These are phyloP conservation scores for Drosophila leonis DNA, from an alignment of 2,888 invertebrate genomes.

Conservation along the genomic window DNA sequence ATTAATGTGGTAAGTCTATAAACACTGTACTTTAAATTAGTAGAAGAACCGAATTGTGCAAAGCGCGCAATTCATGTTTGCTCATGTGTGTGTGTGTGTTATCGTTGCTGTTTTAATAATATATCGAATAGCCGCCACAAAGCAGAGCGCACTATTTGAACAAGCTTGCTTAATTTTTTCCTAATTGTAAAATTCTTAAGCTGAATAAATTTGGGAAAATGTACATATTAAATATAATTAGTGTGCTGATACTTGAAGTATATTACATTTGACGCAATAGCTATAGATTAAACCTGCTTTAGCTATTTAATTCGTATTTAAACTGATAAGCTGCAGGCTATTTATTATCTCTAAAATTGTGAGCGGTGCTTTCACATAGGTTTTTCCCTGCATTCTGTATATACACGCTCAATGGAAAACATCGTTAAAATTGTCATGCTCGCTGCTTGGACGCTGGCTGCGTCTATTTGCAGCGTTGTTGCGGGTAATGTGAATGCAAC, in stretches of 20 bases:
- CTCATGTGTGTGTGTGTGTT: not conserved
- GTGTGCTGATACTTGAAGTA: not conserved
- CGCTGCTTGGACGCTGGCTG: constrained; percentile 26
- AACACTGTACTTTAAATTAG: too few relatives aligned
- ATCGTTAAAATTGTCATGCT: constrained; percentile 29
- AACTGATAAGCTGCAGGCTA: constrained; percentile 3
- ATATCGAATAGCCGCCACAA: constrained; percentile 10
- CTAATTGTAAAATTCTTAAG: not conserved
- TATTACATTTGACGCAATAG: not conserved
- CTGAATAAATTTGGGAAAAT: too few relatives aligned
- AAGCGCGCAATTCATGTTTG: not conserved
- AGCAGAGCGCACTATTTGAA: not conserved
- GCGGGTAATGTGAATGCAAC: constrained; percentile 24
- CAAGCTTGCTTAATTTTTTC: not conserved
- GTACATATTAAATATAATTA: not conserved
- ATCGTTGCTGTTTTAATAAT: not conserved
- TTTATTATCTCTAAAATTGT: not conserved
- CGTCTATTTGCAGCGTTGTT: constrained; percentile 27
- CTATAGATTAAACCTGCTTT: not conserved
- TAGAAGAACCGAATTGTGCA: not conserved
- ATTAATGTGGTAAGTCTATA: not conserved
- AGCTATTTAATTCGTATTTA: not conserved
- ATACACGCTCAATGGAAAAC: constrained; percentile 23
- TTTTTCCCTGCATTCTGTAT: not conserved
- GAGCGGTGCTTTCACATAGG: constrained; percentile 5